These are phyloP conservation scores for Latrodectus elegans DNA, from an alignment of 2,888 invertebrate species.

Conservation along the genomic window DNA sequence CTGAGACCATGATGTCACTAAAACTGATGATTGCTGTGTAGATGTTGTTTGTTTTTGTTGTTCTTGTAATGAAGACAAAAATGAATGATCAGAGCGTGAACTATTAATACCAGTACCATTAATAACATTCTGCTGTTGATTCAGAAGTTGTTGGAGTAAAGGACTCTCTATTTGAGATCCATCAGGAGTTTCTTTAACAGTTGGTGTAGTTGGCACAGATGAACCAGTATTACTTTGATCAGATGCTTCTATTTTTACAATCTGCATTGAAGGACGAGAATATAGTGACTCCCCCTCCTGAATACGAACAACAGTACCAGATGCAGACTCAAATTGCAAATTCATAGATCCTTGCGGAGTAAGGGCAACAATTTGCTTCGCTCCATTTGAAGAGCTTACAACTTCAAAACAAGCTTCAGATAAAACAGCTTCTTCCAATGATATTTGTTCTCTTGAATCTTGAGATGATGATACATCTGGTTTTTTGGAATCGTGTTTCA, in stretches of 20 bases:
- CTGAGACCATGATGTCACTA: slow-evolving; percentile 63
- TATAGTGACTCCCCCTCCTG: slow-evolving; percentile 52
- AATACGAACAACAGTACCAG: slow-evolving; percentile 34
- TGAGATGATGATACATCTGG: slow-evolving; percentile 3
- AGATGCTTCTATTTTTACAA: slow-evolving; percentile 51
- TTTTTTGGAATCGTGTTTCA: slow-evolving; percentile 37
- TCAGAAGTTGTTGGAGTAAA: slow-evolving; percentile 56
- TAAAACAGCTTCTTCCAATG: slow-evolving; percentile 36
- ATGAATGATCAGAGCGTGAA: slow-evolving; percentile 55
- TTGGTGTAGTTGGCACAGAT: slow-evolving; percentile 62
- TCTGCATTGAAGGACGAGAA: slow-evolving; percentile 41
- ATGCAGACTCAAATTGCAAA: slow-evolving; percentile 38
- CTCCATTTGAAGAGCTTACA: slow-evolving; percentile 45
- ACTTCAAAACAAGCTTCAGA: slow-evolving; percentile 59
- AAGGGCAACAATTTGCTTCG: slow-evolving; percentile 58
- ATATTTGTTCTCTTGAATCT: slow-evolving; percentile 23
- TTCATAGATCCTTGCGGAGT: slow-evolving; percentile 56
- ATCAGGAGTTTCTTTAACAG: slow-evolving; percentile 39
- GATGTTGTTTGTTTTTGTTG: slow-evolving; percentile 41
- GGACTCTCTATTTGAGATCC: slow-evolving; percentile 53
- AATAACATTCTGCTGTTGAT: slow-evolving; percentile 47
- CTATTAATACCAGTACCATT: not conserved
- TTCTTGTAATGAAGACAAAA: slow-evolving; percentile 40
- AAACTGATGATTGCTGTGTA: slow-evolving; percentile 45
- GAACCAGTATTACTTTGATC: slow-evolving; percentile 36